Evolutionary conservation across 2,113 vertebrate genomes (phyloP).

Genomic region (Dipodomys merriami): DNA sequence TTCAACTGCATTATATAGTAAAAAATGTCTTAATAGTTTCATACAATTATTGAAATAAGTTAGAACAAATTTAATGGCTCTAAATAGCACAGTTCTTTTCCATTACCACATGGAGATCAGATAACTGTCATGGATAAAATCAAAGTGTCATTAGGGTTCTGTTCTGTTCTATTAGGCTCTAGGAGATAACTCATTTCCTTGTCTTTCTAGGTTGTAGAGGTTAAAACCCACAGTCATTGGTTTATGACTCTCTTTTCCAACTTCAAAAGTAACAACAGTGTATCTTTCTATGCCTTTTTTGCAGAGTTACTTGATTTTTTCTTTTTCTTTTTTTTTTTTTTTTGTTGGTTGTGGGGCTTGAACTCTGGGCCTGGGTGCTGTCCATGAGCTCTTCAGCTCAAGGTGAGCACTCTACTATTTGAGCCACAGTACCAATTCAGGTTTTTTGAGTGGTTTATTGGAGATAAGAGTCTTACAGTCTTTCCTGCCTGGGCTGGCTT

Average conservation of each 20-base stretch:
- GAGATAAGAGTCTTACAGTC: too few species aligned
- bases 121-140: not conserved
- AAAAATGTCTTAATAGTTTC: not conserved
- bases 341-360: too few species aligned
- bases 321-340: not conserved
- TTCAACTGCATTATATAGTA: not conserved
- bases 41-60: slow-evolving; percentile 6
- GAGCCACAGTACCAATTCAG: too few species aligned
- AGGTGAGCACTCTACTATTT: too few species aligned
- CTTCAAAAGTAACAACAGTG: not conserved
- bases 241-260: not conserved
- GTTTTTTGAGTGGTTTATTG: too few species aligned
- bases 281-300: not conserved
- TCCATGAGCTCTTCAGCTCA: too few species aligned
- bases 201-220: not conserved
- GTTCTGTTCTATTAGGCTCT: not conserved
- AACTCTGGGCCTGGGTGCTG: too few species aligned
- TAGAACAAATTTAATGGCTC: not conserved
- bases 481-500: too few species aligned
- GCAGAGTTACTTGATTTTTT: not conserved
- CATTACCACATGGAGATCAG: not conserved
- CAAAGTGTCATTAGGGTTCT: not conserved
- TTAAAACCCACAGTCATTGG: not conserved
- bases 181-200: slow-evolving; percentile 2
- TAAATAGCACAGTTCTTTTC: slow-evolving; percentile 1